Conservation (phyloP, 2,113 vertebrate genomes). For the Dolichotis patagonum region DNA sequence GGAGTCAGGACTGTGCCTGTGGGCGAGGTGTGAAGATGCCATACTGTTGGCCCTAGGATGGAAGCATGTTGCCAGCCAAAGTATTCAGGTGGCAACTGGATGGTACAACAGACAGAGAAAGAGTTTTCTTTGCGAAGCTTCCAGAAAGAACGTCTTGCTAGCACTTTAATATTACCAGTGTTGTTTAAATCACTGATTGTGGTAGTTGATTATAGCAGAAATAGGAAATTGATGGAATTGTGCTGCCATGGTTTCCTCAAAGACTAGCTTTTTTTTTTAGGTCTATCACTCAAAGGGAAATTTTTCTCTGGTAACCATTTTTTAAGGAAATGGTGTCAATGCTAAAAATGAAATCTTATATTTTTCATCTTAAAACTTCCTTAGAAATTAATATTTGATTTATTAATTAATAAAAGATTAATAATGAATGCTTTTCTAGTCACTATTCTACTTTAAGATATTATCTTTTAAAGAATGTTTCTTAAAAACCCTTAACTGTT, state of each 20-base stretch:
- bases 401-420: background rate
- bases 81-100: no score
- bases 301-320: background rate
- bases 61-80: background rate
- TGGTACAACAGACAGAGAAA: background rate
- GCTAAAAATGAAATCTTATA: constrained; percentile 3
- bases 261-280: background rate
- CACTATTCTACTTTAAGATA: background rate
- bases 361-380: background rate
- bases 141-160: background rate
- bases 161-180: background rate
- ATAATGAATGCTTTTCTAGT: background rate
- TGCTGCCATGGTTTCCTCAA: background rate
- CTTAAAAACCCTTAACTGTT: background rate
- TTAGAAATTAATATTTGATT: background rate
- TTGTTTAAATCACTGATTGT: background rate
- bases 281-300: no score
- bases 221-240: background rate
- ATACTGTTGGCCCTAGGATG: background rate
- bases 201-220: background rate
- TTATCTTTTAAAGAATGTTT: background rate
- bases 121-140: no score
- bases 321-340: background rate
- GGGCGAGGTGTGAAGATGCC: background rate
- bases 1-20: background rate